Percentiles rank a stretch among this genome's conserved stretches.
These are phyloP conservation scores for Lanius collurio DNA, from an alignment of 2,113 vertebrate genomes.

Conservation along the genomic window DNA sequence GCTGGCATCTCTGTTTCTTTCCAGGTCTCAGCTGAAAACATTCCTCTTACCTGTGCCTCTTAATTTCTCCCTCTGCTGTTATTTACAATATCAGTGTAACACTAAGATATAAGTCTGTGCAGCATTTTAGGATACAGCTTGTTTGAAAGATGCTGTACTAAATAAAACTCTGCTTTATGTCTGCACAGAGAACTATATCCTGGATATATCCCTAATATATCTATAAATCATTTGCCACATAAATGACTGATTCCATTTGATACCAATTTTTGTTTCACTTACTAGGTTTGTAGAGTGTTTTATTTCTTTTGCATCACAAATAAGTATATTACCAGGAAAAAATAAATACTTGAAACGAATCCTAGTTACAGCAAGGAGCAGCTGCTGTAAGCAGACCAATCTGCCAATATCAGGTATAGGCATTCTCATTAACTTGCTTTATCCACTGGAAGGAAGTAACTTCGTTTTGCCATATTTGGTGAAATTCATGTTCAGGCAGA, in stretches of 20 bases:
- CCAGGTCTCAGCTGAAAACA: background rate
- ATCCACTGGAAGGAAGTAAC: background rate
- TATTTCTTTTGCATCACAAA: slow-evolving; percentile 19
- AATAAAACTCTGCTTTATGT: slow-evolving; percentile 38
- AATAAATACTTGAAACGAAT: background rate
- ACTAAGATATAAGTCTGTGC: background rate
- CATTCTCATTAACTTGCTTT: background rate
- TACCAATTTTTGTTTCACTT: slow-evolving; percentile 17
- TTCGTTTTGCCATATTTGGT: background rate
- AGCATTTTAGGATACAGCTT: slow-evolving; percentile 1
- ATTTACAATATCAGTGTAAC: slow-evolving; percentile 1
- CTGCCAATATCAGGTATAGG: background rate
- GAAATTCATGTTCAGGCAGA: background rate
- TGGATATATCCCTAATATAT: background rate
- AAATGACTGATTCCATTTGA: slow-evolving; percentile 7
- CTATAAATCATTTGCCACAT: background rate
- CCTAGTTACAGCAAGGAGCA: background rate
- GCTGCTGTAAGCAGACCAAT: background rate
- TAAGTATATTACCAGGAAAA: background rate
- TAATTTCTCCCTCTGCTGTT: slow-evolving; percentile 21
- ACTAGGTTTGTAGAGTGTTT: background rate
- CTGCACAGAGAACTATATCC: slow-evolving; percentile 10
- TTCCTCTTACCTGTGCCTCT: background rate
- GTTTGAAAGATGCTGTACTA: background rate
- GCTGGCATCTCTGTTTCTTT: background rate